A percentile compares a stretch with the other conserved stretches of the same genome.
phyloP scores from a whole-genome alignment of 2,113 vertebrate species.

The Antennarius striatus region DNA sequence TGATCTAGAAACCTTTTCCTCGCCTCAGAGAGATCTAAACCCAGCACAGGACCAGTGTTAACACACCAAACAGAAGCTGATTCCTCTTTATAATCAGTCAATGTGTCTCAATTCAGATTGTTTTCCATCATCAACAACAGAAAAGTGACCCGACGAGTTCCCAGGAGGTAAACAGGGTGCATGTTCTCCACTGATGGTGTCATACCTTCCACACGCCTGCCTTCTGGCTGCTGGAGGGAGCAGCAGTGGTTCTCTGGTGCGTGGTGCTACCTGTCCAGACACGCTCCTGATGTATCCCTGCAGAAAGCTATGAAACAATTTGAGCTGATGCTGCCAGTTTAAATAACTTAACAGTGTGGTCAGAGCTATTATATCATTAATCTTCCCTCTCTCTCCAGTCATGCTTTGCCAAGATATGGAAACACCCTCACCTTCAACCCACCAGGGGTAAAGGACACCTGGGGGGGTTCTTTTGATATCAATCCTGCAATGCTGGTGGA shows the following conservation, averaged over 20 bases:
- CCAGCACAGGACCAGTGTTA: neutral
- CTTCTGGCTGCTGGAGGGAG: conserved; percentile 68
- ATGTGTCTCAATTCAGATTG: conserved; percentile 11
- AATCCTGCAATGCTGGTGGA: conserved; percentile 62
- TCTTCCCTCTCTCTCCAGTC: conserved; percentile 72
- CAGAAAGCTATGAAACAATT: conserved; percentile 84
- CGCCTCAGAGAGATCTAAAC: neutral
- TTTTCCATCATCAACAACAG: conserved; percentile 8
- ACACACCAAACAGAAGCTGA: neutral
- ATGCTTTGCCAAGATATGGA: conserved; percentile 73
- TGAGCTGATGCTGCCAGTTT: conserved; percentile 83
- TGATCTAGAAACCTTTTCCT: conserved; percentile 4
- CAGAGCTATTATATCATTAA: conserved; percentile 83
- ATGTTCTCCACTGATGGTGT: conserved; percentile 70
- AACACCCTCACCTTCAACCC: conserved; percentile 76
- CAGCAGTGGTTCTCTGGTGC: conserved; percentile 65
- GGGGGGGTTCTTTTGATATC: conserved; percentile 75
- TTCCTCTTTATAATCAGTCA: no score
- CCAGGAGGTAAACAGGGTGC: conserved; percentile 62
- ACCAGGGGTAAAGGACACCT: conserved; percentile 71
- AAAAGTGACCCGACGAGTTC: conserved; percentile 61
- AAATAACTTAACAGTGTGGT: conserved; percentile 82
- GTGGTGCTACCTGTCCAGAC: conserved; percentile 74
- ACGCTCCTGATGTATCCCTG: conserved; percentile 80
- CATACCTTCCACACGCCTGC: conserved; percentile 72